Evolutionary conservation across 30 jellyfish, hydroid and myxozoan genomes (phyloP), one percentile per base, ranked within the genome.

Genomic region (Cassiopea andromeda): DNA sequence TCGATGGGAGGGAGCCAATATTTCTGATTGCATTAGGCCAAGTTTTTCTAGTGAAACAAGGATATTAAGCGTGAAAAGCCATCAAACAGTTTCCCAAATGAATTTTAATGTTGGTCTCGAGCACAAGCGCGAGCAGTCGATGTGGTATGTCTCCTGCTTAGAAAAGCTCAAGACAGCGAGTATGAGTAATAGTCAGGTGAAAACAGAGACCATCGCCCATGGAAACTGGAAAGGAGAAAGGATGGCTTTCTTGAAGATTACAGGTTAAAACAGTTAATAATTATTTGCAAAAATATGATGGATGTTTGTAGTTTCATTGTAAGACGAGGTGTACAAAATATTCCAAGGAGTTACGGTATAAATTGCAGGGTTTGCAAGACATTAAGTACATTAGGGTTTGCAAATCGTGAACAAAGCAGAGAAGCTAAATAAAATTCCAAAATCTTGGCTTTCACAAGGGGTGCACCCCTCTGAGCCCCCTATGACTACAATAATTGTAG

Each of bases 181-280:
- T 7, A 15, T 78, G 85, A 90, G 69, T 7, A 86, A 78, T 76
- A 1, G 12, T 1, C 44, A 78, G 44, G 64, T 47, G 59, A 87
- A 87, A 87, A 81, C 78, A 43, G 85, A 75, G 83, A 87, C 94
- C 13, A 87, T 87, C 18, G 94, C 94, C 54, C 94, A 87, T 70
- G 94, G 94, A 8, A 87, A 87, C 44, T 87, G 94, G 94, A 87
- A 78, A 80, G 94, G 94, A 13, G 94, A 87, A 69, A 79, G 94
- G 43, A 48, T 87, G 58, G 94, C 94, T 18, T 87, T 87, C 73
- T 69, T 87, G 44, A 87, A 87, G 64, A 60, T 87, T 2, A 87
- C 94, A 2, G 90, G 94, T 87, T 12, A 43, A 64, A 16, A 16
- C 73, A 2, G 73, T 14, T 9, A 5, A 5, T 10, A 54, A 6